These are phyloP conservation scores for Miniopterus natalensis DNA, from an alignment of 2,113 vertebrate genomes.

Conservation along the genomic window DNA sequence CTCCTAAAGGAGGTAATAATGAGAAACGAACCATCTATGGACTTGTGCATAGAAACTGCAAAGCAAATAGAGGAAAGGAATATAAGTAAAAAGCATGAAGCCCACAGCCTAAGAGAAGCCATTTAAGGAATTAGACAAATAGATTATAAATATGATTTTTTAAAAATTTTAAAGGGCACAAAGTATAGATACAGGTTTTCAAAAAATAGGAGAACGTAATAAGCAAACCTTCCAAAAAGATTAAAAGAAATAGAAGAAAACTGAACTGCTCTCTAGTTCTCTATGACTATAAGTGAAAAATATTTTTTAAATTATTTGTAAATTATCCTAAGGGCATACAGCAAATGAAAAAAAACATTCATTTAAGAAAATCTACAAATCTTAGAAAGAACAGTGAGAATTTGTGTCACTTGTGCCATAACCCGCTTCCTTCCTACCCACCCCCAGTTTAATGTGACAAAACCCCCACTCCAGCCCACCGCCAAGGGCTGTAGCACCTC, in stretches of 20 bases:
- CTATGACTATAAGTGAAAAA: neutral
- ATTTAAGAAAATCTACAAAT: constrained; percentile 1
- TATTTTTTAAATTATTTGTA: neutral
- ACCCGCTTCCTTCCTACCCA: neutral
- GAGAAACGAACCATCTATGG: neutral
- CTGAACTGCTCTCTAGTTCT: neutral
- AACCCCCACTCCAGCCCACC: neutral
- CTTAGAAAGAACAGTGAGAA: constrained; percentile 13
- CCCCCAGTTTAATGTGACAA: neutral
- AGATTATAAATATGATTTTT: neutral
- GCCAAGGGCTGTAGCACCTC: neutral
- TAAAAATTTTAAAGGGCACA: neutral
- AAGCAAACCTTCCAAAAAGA: neutral
- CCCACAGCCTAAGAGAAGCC: neutral
- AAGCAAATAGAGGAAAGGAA: neutral
- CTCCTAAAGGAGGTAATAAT: neutral
- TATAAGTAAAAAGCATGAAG: neutral
- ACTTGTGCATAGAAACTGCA: neutral
- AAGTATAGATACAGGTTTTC: neutral
- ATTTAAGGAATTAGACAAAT: neutral
- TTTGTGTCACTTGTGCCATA: neutral
- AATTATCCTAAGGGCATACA: neutral
- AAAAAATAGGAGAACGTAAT: neutral
- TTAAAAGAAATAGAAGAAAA: neutral
- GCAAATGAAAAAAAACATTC: neutral